phyloP scores from a whole-genome alignment of 2,888 invertebrate genomes.

The Notodromas monacha region DNA sequence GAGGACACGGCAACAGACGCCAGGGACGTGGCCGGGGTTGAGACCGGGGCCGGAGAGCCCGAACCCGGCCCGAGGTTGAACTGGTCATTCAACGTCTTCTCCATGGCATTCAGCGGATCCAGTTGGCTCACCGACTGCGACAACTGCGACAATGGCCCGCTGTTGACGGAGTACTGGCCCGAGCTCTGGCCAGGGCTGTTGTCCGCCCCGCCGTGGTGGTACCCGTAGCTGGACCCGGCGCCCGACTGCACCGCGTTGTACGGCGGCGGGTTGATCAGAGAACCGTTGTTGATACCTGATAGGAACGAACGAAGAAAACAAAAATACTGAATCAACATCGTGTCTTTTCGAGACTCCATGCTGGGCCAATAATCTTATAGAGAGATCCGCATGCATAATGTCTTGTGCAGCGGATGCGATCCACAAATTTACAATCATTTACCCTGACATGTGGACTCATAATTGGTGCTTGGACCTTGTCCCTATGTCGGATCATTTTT shows the following conservation, averaged over 20 bases:
- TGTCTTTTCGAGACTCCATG: background rate
- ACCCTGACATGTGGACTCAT: too few species aligned
- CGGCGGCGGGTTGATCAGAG: conserved; percentile 30
- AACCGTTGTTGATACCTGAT: conserved; percentile 38
- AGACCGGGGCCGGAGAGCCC: background rate
- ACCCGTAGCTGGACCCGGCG: background rate
- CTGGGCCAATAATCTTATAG: background rate
- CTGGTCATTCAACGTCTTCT: conserved; percentile 64
- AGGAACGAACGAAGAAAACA: conserved; percentile 4
- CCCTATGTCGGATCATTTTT: too few species aligned
- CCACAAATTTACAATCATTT: too few species aligned
- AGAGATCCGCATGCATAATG: too few species aligned
- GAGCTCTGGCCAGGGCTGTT: conserved; percentile 6
- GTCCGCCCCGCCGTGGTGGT: too few species aligned
- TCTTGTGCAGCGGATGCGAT: too few species aligned
- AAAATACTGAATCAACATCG: background rate
- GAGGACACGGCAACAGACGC: too few species aligned
- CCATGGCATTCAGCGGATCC: conserved; percentile 69
- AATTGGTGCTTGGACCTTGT: too few species aligned
- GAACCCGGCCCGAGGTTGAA: conserved; percentile 17
- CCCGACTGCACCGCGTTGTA: too few species aligned
- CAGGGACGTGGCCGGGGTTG: too few species aligned
- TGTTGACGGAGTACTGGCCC: conserved; percentile 12
- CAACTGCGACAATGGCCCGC: conserved; percentile 41
- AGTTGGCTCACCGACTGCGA: conserved; percentile 59